Evolutionary conservation across 2,797 vertebrate genomes (phyloP).

Genomic region (Clarias fuscus): DNA sequence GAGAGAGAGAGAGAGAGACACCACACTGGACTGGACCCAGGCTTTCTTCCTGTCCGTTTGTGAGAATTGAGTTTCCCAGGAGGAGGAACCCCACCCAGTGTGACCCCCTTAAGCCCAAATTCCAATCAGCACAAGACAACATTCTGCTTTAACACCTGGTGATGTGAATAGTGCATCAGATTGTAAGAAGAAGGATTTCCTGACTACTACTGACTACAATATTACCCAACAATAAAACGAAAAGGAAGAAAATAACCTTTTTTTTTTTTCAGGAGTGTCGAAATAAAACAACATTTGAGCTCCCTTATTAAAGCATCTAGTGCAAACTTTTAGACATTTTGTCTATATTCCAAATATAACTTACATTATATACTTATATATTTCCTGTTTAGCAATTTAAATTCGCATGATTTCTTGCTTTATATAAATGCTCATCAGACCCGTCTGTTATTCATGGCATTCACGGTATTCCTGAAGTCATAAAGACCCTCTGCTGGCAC

Average conservation of each 20-base stretch:
- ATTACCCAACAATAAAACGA: neutral
- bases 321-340: neutral
- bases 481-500: too few species aligned
- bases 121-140: conserved; percentile 42
- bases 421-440: too few species aligned
- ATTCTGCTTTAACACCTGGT: conserved; percentile 39
- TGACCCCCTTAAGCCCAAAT: neutral
- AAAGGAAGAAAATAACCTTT: neutral
- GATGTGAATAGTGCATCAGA: neutral
- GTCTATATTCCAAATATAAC: neutral
- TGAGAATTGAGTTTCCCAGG: conserved; percentile 58
- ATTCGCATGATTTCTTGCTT: too few species aligned
- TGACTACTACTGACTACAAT: neutral
- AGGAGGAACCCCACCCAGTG: conserved; percentile 58
- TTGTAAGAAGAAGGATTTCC: neutral
- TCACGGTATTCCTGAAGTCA: too few species aligned
- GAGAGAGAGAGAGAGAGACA: neutral
- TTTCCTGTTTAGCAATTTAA: too few species aligned
- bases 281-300: neutral
- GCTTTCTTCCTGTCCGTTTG: conserved; percentile 66
- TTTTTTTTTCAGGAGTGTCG: neutral
- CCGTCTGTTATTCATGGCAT: too few species aligned
- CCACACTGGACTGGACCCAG: conserved; percentile 19
- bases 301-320: neutral
- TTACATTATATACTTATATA: neutral